Conservation (phyloP, 2,797 vertebrate species). For the Cryptoblepharus egeriae region DNA sequence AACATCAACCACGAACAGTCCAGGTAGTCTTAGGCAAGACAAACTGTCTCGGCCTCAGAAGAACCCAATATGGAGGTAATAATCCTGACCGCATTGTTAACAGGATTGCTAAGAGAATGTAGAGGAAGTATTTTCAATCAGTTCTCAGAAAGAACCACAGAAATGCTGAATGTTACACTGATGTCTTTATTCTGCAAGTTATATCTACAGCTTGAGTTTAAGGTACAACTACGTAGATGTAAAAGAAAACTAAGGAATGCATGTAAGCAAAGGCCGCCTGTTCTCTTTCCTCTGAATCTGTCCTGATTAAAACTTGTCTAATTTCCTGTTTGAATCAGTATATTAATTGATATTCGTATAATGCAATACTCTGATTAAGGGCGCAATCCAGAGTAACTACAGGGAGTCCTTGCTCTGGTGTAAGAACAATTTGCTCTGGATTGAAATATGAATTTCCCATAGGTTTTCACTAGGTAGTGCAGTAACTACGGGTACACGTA, state of each 20-base stretch:
- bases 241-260: not conserved
- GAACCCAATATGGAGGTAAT: not conserved
- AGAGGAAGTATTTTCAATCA: not conserved
- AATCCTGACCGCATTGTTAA: not conserved
- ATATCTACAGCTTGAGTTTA: not conserved
- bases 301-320: not conserved
- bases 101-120: not conserved
- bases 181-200: not conserved
- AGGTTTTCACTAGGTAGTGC: too few species aligned
- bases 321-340: not conserved
- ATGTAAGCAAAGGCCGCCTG: not conserved
- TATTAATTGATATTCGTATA: not conserved
- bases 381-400: too few species aligned
- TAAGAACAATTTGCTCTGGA: too few species aligned
- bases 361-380: not conserved
- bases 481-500: too few species aligned
- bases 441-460: too few species aligned
- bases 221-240: not conserved
- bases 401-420: too few species aligned
- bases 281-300: not conserved
- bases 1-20: not conserved
- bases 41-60: not conserved
- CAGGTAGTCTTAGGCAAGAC: not conserved
- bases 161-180: not conserved
- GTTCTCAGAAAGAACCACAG: not conserved